A percentile compares a stretch with the other conserved stretches of the same genome.
Evolutionary conservation across 2,797 vertebrate genomes (phyloP).

Genomic region (Labroides dimidiatus): DNA sequence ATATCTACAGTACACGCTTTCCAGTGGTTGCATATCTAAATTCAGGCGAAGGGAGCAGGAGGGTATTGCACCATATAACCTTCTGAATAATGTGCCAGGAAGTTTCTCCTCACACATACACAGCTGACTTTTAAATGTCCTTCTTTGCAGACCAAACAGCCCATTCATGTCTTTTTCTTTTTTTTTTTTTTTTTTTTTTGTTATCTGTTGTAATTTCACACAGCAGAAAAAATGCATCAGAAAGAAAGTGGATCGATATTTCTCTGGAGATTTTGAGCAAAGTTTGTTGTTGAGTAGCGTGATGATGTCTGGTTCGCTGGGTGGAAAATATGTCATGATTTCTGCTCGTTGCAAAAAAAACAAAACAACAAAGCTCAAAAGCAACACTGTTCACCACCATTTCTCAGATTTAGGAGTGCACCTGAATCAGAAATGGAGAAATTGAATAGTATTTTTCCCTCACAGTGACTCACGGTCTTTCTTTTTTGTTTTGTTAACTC

Average conservation of each 20-base stretch:
- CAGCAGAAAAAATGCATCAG: constrained; percentile 12
- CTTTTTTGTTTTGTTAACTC: too few species aligned
- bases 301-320: constrained; percentile 21
- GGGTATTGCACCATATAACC: constrained; percentile 31
- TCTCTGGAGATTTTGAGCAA: constrained; percentile 27
- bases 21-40: constrained; percentile 18
- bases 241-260: constrained; percentile 25
- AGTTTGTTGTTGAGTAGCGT: constrained; percentile 23
- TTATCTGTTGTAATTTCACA: constrained; percentile 9
- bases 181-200: not conserved
- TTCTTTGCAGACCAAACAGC: constrained; percentile 2
- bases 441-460: too few species aligned
- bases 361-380: not conserved
- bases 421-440: too few species aligned
- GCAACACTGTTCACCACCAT: not conserved
- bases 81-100: constrained; percentile 11
- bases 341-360: not conserved
- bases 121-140: constrained; percentile 29
- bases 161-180: not conserved
- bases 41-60: constrained; percentile 14
- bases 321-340: not conserved
- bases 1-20: constrained; percentile 27
- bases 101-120: constrained; percentile 31
- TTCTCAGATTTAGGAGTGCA: not conserved
- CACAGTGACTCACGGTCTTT: too few species aligned